Evolutionary conservation across 2,888 invertebrate species (phyloP), one percentile per base, ranked within the genome.

Genomic region (Scaptomyza caliginosa): DNA sequence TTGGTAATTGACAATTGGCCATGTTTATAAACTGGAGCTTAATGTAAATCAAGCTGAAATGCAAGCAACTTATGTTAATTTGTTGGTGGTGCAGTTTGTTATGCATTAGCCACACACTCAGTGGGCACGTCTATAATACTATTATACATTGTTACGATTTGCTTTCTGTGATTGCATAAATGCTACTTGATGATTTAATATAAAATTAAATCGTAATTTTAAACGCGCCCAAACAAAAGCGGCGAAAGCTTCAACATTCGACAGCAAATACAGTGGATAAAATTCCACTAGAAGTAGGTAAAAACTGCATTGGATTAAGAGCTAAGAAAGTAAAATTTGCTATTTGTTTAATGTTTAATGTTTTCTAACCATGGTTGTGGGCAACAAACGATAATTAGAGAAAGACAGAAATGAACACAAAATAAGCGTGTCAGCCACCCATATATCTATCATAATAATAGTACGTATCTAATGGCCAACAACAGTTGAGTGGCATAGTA

Each of bases 171-270:
- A 58, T 83, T 83, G 86, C 86, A 80, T 87, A 86, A 76, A 55
- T 43, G 26, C 54, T 48, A 63, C 78, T 79, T 83, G 83, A 83
- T 83, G 88, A 87, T 87, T 83, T 86, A 87, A 83, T 86, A 68
- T n/a, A 87, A 34, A 87, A 86, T 69, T 83, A 85, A 82, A 67
- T 75, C 73, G 67, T 86, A 74, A 84, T 84, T 85, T 86, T 86
- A 84, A 86, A 81, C 60, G 79, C 72, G 56, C 51, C 32, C 26
- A 34, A 52, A 74, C 54, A 17, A 26, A 17, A 2, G 28, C 7
- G 54, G 79, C 86, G 81, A 79, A 79, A 86, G 79, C 84, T 55
- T 63, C 24, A 54, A 58, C 80, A 85, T 75, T 68, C 52, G 49
- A 43, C 42, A 34, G 62, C 49, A 19, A 1, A 3, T 24, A 84